These are phyloP conservation scores for Bruchidius siliquastri DNA, from an alignment of 2,888 invertebrate genomes.

Conservation along the genomic window DNA sequence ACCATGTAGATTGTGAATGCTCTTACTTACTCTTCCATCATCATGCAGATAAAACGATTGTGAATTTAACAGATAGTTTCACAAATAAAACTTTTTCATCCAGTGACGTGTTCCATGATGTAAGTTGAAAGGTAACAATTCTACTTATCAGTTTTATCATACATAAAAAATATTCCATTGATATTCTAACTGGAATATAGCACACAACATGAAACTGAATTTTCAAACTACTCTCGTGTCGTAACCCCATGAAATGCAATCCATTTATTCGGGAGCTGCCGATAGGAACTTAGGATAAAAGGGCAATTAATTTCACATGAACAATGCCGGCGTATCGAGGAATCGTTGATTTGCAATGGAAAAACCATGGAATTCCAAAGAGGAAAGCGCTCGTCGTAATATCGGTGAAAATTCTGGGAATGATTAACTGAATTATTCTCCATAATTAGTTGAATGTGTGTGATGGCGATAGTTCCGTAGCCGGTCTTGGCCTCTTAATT, in stretches of 20 bases:
- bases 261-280: background rate
- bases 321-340: constrained; percentile 82
- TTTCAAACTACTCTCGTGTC: background rate
- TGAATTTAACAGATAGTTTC: no score
- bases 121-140: no score
- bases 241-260: background rate
- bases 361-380: constrained; percentile 28
- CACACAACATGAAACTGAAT: no score
- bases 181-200: no score
- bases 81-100: no score
- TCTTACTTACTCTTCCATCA: no score
- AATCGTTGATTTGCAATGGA: constrained; percentile 64
- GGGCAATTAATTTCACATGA: constrained; percentile 72
- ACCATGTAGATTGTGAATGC: no score
- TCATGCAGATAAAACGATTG: no score
- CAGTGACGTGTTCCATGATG: no score
- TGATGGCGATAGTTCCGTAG: background rate
- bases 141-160: no score
- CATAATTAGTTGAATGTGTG: background rate
- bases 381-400: background rate
- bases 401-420: background rate
- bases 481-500: background rate
- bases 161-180: no score
- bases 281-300: constrained; percentile 3
- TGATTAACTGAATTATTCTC: background rate